These are phyloP conservation scores for Brachionus plicatilis DNA, from an alignment of 1,140 invertebrate genomes.

Conservation along the genomic window DNA sequence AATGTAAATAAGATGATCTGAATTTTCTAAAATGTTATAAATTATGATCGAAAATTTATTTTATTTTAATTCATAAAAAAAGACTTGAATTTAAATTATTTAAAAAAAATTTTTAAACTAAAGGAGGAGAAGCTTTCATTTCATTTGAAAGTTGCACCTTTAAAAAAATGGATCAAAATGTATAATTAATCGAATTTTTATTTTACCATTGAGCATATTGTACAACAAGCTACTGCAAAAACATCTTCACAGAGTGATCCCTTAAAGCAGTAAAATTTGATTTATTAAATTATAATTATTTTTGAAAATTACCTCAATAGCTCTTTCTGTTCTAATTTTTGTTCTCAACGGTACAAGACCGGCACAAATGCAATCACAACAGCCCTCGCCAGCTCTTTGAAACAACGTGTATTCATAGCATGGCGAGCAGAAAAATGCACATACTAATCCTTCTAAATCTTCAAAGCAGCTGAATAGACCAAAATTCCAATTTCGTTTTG, in stretches of 20 bases:
- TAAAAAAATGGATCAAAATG: neutral
- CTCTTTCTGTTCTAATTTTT: constrained; percentile 34
- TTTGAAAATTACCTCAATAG: neutral
- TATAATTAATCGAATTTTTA: neutral
- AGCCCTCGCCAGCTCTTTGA: neutral
- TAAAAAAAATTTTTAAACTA: neutral
- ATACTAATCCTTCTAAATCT: neutral
- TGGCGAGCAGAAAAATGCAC: constrained; percentile 3
- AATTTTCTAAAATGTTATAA: no score
- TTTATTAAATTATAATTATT: no score
- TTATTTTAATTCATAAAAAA: neutral
- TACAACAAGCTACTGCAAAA: neutral
- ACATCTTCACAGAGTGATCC: constrained; percentile 9
- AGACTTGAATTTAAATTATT: neutral
- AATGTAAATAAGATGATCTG: no score
- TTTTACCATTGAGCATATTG: neutral
- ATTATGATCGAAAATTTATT: no score
- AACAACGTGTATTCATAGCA: neutral
- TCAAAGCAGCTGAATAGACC: neutral
- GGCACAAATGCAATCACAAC: neutral
- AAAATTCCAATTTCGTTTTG: neutral
- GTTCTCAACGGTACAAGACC: neutral
- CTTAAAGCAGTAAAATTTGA: neutral
- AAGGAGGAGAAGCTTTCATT: neutral
- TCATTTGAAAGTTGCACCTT: constrained; percentile 13